A percentile compares a stretch with the other conserved stretches of the same genome.
phyloP scores from a whole-genome alignment of 2,888 invertebrate species.

The Rhodophaea formosa region DNA sequence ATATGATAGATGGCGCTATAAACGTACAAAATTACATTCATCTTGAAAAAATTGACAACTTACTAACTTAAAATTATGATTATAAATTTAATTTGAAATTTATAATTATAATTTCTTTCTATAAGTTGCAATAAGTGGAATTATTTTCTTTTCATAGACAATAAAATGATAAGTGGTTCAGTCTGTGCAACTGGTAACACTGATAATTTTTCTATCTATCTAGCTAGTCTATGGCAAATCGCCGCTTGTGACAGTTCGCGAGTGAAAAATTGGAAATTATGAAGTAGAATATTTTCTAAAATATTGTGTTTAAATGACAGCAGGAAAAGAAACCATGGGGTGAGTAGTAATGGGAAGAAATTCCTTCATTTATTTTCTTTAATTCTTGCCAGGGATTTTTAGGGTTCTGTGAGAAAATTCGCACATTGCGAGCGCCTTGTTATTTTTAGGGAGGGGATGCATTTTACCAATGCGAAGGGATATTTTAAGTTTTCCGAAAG shows the following conservation, averaged over 20 bases:
- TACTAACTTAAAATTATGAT: too few relatives aligned
- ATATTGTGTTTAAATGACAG: slow-evolving; percentile 85
- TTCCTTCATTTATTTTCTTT: slow-evolving; percentile 26
- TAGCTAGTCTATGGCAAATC: slow-evolving; percentile 48
- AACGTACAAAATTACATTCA: too few relatives aligned
- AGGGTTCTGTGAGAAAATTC: slow-evolving; percentile 38
- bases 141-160: background rate
- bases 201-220: slow-evolving; percentile 19
- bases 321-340: slow-evolving; percentile 92
- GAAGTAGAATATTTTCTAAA: slow-evolving; percentile 63
- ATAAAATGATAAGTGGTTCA: background rate
- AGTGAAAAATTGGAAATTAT: slow-evolving; percentile 59
- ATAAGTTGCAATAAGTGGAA: too few relatives aligned
- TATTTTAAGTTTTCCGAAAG: slow-evolving; percentile 60
- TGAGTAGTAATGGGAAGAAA: slow-evolving; percentile 64
- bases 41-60: too few relatives aligned
- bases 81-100: too few relatives aligned
- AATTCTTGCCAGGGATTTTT: slow-evolving; percentile 15
- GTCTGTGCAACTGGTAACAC: slow-evolving; percentile 8
- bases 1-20: background rate
- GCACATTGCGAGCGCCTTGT: slow-evolving; percentile 57
- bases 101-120: too few relatives aligned
- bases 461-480: slow-evolving; percentile 73
- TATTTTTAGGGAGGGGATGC: slow-evolving; percentile 79
- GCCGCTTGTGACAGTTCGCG: slow-evolving; percentile 60